A percentile compares a stretch with the other conserved stretches of the same genome.
Evolutionary conservation across 2,113 vertebrate genomes (phyloP).

Genomic region (Callorhinus ursinus): DNA sequence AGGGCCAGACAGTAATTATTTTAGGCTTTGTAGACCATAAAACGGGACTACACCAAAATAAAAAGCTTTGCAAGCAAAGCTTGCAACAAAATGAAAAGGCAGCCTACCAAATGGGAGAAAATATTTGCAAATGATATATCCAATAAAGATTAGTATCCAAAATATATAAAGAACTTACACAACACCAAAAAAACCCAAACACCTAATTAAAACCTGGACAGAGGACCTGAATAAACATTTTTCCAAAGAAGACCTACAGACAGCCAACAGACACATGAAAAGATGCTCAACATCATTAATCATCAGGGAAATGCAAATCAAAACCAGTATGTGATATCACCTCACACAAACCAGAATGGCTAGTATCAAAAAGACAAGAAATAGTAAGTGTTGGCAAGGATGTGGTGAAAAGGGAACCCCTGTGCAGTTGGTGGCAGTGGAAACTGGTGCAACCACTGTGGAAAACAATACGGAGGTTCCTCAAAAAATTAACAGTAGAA

Average conservation of each 20-base stretch:
- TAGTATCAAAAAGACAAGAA: not conserved
- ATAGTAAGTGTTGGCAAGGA: not conserved
- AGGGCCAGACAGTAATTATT: not conserved
- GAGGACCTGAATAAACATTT: not conserved
- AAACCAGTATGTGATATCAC: not conserved
- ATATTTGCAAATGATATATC: not conserved
- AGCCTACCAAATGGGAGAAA: not conserved
- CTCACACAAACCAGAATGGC: not conserved
- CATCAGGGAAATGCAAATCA: not conserved
- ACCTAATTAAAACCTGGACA: not conserved
- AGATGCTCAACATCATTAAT: not conserved
- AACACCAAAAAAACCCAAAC: not conserved
- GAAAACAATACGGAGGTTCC: not conserved
- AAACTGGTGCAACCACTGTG: not conserved
- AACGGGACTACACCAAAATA: not conserved
- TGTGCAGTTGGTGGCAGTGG: not conserved
- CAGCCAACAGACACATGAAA: not conserved
- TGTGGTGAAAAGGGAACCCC: not conserved
- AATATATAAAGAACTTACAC: not conserved
- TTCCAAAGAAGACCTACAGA: not conserved
- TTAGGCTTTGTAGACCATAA: not conserved
- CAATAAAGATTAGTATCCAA: not conserved
- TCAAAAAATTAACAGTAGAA: not conserved
- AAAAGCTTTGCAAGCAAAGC: not conserved
- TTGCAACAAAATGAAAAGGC: not conserved